Base-by-base conservation (phyloP, 2,113 vertebrate species). In the Charadrius vociferus region DNA sequence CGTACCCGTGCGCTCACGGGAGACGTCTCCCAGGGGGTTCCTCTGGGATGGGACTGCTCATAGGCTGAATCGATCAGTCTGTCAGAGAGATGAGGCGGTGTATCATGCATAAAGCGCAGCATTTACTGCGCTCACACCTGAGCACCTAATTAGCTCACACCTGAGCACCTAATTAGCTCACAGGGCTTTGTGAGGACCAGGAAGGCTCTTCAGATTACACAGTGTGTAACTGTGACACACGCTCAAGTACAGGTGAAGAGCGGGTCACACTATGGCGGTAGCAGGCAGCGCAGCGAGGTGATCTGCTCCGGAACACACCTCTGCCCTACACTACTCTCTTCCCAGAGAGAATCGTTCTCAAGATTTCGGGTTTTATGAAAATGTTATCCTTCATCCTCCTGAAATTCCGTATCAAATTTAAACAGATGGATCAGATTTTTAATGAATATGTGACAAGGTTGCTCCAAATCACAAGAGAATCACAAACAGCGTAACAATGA, bases 211-310 rank as follows among this genome's bases (percentile, higher is more conserved):
- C 23, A 59, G 45, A 15, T 61, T 7, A 14, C 45, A 9, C 32
- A 7, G 21, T 2, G 3, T 1, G 45, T 9, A 50, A 8, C 39
- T 16, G 52, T 7, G 13, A 55, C 3, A 49, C 22, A 2, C 2
- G 10, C 45, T 5, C 1, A 6, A 49, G 16, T 47, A 34, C 10
- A 2, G n/a, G 26, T 41, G 29, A 27, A 7, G 55, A 58, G 56
- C 0, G 4, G 68, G 45, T 77, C 22, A 24, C 26, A 0, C n/a
- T 5, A 5, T 0, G 4, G 27, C 21, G 41, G 66, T 20, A 26
- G 37, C 15, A 3, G 67, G 34, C 29, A 47, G 65, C 0, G 3
- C 49, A 23, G 73, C 1, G 5, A 36, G 39, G 24, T 12, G 66
- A 66, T 14, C 59, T 12, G 45, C 65, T 70, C 65, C 53, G 37